phyloP scores from a whole-genome alignment of 2,113 vertebrate species.

The Callipepla californica region DNA sequence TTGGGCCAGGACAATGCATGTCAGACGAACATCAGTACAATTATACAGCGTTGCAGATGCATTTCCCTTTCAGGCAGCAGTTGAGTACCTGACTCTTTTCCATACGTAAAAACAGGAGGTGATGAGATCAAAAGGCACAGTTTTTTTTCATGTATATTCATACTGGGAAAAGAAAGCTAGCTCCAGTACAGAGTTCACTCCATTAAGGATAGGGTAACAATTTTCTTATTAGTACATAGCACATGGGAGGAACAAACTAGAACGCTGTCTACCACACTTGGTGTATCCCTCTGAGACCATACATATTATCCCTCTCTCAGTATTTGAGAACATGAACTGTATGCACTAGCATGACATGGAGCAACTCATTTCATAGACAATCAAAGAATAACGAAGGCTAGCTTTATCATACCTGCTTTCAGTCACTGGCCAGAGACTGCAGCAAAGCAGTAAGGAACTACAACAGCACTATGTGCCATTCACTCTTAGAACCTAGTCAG shows the following conservation, averaged over 20 bases:
- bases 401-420: neutral
- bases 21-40: neutral
- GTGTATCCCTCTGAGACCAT: neutral
- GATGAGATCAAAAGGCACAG: rapidly evolving
- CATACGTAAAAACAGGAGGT: neutral
- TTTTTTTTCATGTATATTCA: neutral
- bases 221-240: neutral
- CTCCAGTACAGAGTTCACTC: neutral
- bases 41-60: rapidly evolving
- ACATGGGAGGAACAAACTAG: neutral
- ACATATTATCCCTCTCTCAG: neutral
- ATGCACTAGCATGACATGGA: neutral
- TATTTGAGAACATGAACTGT: neutral
- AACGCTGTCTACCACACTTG: neutral
- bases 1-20: rapidly evolving
- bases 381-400: neutral
- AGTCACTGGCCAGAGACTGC: neutral
- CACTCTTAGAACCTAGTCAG: neutral
- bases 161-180: neutral
- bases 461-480: neutral
- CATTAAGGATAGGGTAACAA: neutral
- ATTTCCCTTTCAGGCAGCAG: neutral
- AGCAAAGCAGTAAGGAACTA: neutral
- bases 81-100: neutral
- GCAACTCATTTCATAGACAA: neutral